Conservation (phyloP, 2,797 vertebrate species). For the Pelobates cultripes region DNA sequence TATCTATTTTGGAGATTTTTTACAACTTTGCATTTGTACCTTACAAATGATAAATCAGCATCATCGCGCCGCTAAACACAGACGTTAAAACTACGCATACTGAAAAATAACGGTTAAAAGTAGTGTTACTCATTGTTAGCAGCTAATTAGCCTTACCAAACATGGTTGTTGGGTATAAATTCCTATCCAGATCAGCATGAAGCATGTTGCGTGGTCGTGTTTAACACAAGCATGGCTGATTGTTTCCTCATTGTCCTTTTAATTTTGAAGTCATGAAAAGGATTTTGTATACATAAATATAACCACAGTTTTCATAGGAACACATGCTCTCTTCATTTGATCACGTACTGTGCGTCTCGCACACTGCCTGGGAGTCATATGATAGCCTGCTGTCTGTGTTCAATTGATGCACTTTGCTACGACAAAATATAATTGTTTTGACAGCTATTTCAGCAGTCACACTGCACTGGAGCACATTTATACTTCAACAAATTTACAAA, state of each 20-base stretch:
- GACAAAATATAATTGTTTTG: conserved; percentile 35
- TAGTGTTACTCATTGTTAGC: too few relatives aligned
- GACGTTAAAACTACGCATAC: too few relatives aligned
- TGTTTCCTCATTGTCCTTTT: neutral
- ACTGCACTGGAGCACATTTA: conserved; percentile 14
- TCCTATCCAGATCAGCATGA: neutral
- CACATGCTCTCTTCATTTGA: conserved; percentile 24
- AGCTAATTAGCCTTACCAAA: neutral
- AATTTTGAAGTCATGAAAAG: neutral
- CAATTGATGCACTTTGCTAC: neutral
- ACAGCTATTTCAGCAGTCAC: conserved; percentile 32
- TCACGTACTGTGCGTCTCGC: conserved; percentile 12
- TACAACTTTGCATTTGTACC: too few relatives aligned
- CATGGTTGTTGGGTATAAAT: neutral
- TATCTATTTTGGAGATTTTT: too few relatives aligned
- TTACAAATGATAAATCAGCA: too few relatives aligned
- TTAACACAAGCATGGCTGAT: neutral
- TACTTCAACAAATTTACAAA: conserved; percentile 22
- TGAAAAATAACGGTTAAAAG: too few relatives aligned
- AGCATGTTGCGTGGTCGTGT: neutral
- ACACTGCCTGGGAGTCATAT: conserved; percentile 27
- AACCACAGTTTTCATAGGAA: conserved; percentile 8
- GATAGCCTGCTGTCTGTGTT: conserved; percentile 25
- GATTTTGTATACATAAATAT: neutral
- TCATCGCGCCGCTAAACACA: too few relatives aligned